Percentiles rank a stretch among this genome's conserved stretches.
These are phyloP conservation scores for Muraenolepis orangiensis DNA, from an alignment of 2,797 vertebrate genomes.

Conservation along the genomic window DNA sequence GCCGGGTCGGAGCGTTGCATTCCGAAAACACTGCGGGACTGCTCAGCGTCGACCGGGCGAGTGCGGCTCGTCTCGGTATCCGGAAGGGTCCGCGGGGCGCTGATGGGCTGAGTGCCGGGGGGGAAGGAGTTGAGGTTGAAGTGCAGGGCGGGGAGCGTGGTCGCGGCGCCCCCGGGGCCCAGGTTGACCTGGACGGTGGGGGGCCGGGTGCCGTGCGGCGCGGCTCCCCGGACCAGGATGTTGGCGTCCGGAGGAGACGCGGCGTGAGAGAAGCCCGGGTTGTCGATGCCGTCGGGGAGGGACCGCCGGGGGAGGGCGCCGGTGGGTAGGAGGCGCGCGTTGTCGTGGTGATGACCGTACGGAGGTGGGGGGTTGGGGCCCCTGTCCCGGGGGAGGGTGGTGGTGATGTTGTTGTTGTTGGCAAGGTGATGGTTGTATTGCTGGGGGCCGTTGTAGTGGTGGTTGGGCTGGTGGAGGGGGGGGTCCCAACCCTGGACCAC, in stretches of 20 bases:
- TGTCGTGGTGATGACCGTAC: slow-evolving; percentile 44
- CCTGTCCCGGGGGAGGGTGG: slow-evolving; percentile 20
- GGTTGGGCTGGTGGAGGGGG: slow-evolving; percentile 43
- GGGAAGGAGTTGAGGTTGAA: slow-evolving; percentile 70
- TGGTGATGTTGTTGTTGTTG: slow-evolving; percentile 24
- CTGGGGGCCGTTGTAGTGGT: slow-evolving; percentile 24
- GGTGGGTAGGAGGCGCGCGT: slow-evolving; percentile 33
- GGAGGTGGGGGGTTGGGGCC: slow-evolving; percentile 27
- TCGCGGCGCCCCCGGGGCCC: slow-evolving; percentile 45
- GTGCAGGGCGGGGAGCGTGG: slow-evolving; percentile 66
- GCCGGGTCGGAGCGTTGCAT: slow-evolving; percentile 30
- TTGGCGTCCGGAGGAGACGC: slow-evolving; percentile 60
- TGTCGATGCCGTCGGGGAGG: slow-evolving; percentile 61
- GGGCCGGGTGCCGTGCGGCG: slow-evolving; percentile 38
- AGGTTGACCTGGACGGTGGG: slow-evolving; percentile 69
- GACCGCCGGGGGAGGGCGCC: slow-evolving; percentile 49
- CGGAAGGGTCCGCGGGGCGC: slow-evolving; percentile 29
- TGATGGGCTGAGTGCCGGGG: slow-evolving; percentile 35
- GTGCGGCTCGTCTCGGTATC: slow-evolving; percentile 16
- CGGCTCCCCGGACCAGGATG: slow-evolving; percentile 62
- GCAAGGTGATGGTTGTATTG: slow-evolving; percentile 26
- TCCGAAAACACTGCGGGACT: slow-evolving; percentile 24
- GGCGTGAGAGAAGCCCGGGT: slow-evolving; percentile 48
- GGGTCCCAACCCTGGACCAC: slow-evolving; percentile 45
- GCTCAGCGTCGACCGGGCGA: slow-evolving; percentile 6